Base-by-base conservation (phyloP, 2,888 invertebrate genomes). In the Papilio demoleus region DNA sequence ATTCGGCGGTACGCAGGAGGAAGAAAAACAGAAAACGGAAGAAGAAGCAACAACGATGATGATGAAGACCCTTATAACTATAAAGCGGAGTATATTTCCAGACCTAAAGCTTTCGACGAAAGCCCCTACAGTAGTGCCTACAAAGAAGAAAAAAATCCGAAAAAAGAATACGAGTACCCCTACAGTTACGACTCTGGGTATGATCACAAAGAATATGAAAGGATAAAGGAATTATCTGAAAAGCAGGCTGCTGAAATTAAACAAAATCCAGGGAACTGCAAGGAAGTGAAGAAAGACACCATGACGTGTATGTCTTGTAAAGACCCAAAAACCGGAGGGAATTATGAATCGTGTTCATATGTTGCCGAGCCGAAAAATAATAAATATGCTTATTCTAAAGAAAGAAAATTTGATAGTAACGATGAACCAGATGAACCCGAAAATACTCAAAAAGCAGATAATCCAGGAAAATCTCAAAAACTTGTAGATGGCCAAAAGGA, bases 281-380 rank as follows among this genome's bases (percentile, higher is more conserved):
- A 94, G 76, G 93, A 94, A 78, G 93, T 95, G 0, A 85, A 93
- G 61, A 94, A 93, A 76, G 94, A 95, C 72, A 94, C 94, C 3
- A 94, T 95, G 94, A 93, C 94, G 12, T 97, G 97, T 81, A 94
- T 94, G 72, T 93, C 96, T 1, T 97, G 97, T 79, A 94, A 95
- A 74, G 95, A 96, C 79, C 94, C 95, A 1, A 95, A 95, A 80
- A 95, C 95, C 1, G 96, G 96, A 56, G 96, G 95, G 34, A 95
- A 95, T 70, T 96, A 95, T 72, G 97, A 97, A 82, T 95, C 95
- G 14, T 97, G 97, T 81, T 95, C 96, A 0, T 97, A 96, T 83
- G 95, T 95, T 11, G 94, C 95, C 0, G 94, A 95, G 71, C 96
- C 96, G 0, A 94, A 94, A 77, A 96, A 96, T 72, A 95, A 96